phyloP scores from a whole-genome alignment of 2,888 invertebrate species.

The Cerceris ruficornis region DNA sequence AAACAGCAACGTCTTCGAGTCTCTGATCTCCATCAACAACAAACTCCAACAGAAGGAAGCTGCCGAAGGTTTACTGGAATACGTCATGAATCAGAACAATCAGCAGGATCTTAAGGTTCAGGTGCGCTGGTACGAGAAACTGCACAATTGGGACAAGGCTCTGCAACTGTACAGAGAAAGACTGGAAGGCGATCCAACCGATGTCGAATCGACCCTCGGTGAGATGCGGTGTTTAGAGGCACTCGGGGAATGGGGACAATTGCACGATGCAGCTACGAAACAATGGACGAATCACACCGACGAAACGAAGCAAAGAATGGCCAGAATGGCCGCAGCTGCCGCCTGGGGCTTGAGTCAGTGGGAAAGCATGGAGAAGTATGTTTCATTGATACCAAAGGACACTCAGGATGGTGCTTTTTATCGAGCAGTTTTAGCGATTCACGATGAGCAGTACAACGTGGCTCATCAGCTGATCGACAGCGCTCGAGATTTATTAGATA shows the following conservation, averaged over 20 bases:
- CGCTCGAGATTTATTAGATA: constrained; percentile 96
- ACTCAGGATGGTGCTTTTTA: constrained; percentile 98
- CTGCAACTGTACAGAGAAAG: constrained; percentile 92
- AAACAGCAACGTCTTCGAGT: constrained; percentile 94
- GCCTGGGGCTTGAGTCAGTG: constrained; percentile 98
- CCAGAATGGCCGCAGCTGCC: constrained; percentile 95
- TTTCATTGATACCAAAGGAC: constrained; percentile 93
- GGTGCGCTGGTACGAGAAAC: constrained; percentile 98
- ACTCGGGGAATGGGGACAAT: constrained; percentile 96
- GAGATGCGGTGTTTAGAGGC: constrained; percentile 98
- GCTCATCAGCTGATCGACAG: constrained; percentile 93
- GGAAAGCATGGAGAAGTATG: constrained; percentile 96
- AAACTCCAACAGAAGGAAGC: constrained; percentile 99
- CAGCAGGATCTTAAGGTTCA: constrained; percentile 84
- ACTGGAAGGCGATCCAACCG: constrained; percentile 85
- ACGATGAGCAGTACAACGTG: constrained; percentile 87
- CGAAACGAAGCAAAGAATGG: constrained; percentile 87
- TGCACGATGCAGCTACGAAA: constrained; percentile 91
- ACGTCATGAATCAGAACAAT: constrained; percentile 92
- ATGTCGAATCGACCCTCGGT: constrained; percentile 92
- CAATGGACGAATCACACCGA: constrained; percentile 89
- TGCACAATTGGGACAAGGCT: constrained; percentile 99
- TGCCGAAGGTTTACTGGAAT: constrained; percentile 95
- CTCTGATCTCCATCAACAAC: constrained; percentile 97
- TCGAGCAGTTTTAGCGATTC: constrained; percentile 95